Percentiles rank a stretch among this genome's conserved stretches.
Conservation (phyloP, 2,797 vertebrate species). For the Neosalanx taihuensis region DNA sequence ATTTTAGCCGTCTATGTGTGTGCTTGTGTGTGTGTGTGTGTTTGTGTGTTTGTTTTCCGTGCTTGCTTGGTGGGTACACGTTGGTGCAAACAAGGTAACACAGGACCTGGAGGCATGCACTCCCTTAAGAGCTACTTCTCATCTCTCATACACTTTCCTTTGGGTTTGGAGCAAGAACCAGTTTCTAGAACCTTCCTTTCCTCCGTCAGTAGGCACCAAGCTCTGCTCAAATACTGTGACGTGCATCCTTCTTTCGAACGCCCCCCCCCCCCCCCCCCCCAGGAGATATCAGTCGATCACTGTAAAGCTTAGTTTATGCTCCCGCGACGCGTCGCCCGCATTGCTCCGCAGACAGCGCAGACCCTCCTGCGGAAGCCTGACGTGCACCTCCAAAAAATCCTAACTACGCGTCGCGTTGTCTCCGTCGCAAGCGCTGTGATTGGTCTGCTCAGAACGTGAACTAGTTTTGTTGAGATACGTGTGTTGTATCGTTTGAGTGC, state of each 20-base stretch:
- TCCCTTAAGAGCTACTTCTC: conserved; percentile 50
- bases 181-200: conserved; percentile 15
- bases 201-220: conserved; percentile 13
- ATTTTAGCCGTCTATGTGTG: neutral
- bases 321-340: too few species aligned
- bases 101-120: conserved; percentile 59
- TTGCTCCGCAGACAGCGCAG: too few species aligned
- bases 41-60: conserved; percentile 16
- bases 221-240: conserved; percentile 53
- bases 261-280: too few species aligned
- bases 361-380: too few species aligned
- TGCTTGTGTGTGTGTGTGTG: neutral
- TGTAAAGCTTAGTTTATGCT: too few species aligned
- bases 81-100: conserved; percentile 75
- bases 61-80: conserved; percentile 20
- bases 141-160: conserved; percentile 36
- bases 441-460: too few species aligned
- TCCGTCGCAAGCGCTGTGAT: too few species aligned
- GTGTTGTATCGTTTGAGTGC: too few species aligned
- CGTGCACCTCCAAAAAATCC: too few species aligned
- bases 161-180: conserved; percentile 43
- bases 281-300: too few species aligned
- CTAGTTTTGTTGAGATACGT: too few species aligned
- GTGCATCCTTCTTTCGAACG: neutral
- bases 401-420: too few species aligned